phyloP scores from a whole-genome alignment of 2,888 invertebrate genomes.

The Drosophila niveifrons region DNA sequence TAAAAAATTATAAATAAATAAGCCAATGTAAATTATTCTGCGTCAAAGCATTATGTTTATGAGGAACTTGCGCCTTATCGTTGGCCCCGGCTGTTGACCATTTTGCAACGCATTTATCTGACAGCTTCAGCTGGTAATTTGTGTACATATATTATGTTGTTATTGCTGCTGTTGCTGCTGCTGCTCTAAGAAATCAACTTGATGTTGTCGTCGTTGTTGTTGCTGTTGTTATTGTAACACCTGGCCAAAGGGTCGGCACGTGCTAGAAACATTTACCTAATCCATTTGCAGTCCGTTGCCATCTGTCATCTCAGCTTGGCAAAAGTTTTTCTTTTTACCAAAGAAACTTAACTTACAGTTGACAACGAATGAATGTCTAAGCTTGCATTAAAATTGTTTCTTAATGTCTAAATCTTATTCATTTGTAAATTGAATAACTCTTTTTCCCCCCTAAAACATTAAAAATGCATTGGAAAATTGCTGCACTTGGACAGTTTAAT shows the following conservation, averaged over 20 bases:
- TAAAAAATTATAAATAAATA: slow-evolving; percentile 65
- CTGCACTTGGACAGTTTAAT: slow-evolving; percentile 4
- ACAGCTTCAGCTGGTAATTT: slow-evolving; percentile 56
- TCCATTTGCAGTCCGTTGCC: slow-evolving; percentile 49
- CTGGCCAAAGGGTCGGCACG: slow-evolving; percentile 39
- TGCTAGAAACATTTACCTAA: slow-evolving; percentile 45
- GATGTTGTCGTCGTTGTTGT: slow-evolving; percentile 25
- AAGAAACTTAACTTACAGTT: slow-evolving; percentile 13
- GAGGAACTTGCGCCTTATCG: slow-evolving; percentile 39
- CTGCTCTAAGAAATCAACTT: slow-evolving; percentile 6
- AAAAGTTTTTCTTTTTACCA: slow-evolving; percentile 4
- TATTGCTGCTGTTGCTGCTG: slow-evolving; percentile 1
- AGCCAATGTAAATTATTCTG: slow-evolving; percentile 53
- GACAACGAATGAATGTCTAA: not conserved
- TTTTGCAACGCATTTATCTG: slow-evolving; percentile 44
- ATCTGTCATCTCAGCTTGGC: slow-evolving; percentile 23
- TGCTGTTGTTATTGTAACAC: slow-evolving; percentile 18
- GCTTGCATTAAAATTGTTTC: not conserved
- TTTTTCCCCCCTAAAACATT: not conserved
- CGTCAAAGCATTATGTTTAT: slow-evolving; percentile 46
- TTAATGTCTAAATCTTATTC: not conserved
- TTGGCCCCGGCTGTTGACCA: slow-evolving; percentile 44
- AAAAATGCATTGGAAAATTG: not conserved
- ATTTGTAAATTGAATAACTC: not conserved
- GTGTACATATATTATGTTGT: slow-evolving; percentile 50